Base-by-base conservation (phyloP, 2,888 invertebrate species). In the Limenitis camilla region DNA sequence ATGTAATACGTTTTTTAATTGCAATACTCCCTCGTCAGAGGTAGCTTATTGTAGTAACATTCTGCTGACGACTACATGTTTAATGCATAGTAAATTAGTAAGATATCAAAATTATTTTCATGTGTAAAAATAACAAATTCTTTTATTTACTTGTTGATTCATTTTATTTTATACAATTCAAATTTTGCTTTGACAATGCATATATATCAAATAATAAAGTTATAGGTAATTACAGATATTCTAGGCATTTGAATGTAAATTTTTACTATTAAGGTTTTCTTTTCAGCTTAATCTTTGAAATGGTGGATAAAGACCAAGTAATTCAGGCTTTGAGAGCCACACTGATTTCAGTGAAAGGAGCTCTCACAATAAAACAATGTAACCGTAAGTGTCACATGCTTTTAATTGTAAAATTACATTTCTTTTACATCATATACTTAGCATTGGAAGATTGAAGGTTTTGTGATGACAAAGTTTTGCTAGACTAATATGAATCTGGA, bases 261-360 rank as follows among this genome's bases (percentile, higher is more conserved):
- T 29, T 28, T 6, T 30, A 19, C 11, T 5, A 29, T 29, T 36
- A 6, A 8, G 11, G 11, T 45, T 5, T 10, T 8, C n/a, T 19
- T 39, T 51, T 51, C n/a, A 29, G 40, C 27, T 27, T 30, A 45
- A 10, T 9, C 11, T 33, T 19, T 11, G 33, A 51, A 52, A 86
- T 83, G 82, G 74, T 79, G 55, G 84, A 88, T 51, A 82, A 82
- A 66, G 86, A 88, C 32, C 84, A 88, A 67, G 84, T 89, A 2
- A 79, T 87, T 52, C 77, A 81, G 61, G 82, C 81, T 39, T 68
- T 89, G 9, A 72, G 88, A 61, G 87, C 89, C 36, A 88, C 87
- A 44, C 72, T 89, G 4, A 68, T 89, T 61, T 88, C 89, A 32
- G 85, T 85, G 5, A 89, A 89, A 72, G 87, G 87, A 60, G 83